Conservation (phyloP, 1,140 invertebrate species). For the Lethocerus indicus region DNA sequence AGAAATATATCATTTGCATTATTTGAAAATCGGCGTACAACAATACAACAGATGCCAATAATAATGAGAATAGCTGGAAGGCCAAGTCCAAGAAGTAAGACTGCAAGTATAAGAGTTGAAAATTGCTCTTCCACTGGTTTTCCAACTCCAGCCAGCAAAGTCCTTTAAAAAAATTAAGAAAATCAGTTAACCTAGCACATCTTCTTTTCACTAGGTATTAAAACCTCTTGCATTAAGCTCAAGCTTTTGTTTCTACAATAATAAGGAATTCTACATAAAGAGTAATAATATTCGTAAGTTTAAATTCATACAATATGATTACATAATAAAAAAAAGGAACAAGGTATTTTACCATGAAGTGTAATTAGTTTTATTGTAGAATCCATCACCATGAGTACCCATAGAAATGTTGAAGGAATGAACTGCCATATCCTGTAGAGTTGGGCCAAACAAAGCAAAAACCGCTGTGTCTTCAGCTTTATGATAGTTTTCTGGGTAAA, state of each 20-base stretch:
- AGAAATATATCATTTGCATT: neutral
- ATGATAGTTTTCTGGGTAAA: conserved; percentile 15
- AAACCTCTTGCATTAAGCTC: neutral
- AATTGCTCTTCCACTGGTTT: conserved; percentile 35
- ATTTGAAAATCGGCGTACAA: neutral
- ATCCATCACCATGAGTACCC: conserved; percentile 34
- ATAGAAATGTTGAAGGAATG: conserved; percentile 36
- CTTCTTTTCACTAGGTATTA: neutral
- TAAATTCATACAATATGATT: neutral
- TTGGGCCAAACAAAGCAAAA: conserved; percentile 24
- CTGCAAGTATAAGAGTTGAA: conserved; percentile 38
- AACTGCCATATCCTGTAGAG: conserved; percentile 22
- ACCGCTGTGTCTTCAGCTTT: conserved; percentile 22
- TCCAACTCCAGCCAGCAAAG: conserved; percentile 40
- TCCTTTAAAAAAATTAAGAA: conserved; percentile 29
- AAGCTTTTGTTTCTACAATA: neutral
- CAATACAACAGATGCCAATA: conserved; percentile 29
- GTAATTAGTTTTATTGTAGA: neutral
- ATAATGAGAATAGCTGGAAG: conserved; percentile 36
- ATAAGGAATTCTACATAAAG: neutral
- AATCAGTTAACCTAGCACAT: no score
- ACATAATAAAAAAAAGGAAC: neutral
- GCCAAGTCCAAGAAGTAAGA: conserved; percentile 40
- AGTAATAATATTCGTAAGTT: neutral
- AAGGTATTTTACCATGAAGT: neutral